phyloP scores from a whole-genome alignment of 2,113 vertebrate genomes.

The Suricata suricatta region DNA sequence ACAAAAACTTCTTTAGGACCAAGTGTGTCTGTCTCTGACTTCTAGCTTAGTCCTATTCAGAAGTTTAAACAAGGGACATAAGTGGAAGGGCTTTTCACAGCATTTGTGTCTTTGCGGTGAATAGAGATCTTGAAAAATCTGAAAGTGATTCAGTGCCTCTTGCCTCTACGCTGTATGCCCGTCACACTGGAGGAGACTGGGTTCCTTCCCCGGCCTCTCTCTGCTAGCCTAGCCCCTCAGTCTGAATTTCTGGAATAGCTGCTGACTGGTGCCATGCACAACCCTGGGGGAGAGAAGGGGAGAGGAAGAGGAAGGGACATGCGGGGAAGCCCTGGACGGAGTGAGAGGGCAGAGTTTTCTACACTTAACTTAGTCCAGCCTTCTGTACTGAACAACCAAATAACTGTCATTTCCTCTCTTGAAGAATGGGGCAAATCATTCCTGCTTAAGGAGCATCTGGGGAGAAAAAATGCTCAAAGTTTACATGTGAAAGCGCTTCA shows the following conservation, averaged over 20 bases:
- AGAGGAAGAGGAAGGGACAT: not conserved
- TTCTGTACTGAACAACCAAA: not conserved
- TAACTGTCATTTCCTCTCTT: constrained; percentile 12
- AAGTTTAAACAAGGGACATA: constrained; percentile 33
- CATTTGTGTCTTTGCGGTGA: not conserved
- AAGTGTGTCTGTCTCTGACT: not conserved
- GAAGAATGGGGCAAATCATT: constrained; percentile 36
- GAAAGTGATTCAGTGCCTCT: not conserved
- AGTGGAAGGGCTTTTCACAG: not conserved
- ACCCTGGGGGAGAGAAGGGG: not conserved
- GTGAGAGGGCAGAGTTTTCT: not conserved
- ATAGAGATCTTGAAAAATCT: not conserved
- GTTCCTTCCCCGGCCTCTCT: not conserved
- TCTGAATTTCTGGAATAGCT: not conserved
- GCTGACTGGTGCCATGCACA: not conserved
- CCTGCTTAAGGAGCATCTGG: not conserved
- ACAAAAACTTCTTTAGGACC: constrained; percentile 29
- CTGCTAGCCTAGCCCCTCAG: not conserved
- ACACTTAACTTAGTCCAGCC: not conserved
- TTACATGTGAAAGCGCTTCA: not conserved
- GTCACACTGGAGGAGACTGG: not conserved
- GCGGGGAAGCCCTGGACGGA: not conserved
- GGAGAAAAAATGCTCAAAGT: not conserved
- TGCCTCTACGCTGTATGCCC: not conserved
- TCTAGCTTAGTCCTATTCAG: not conserved